Evolutionary conservation across 2,113 vertebrate species (phyloP), one percentile per base, ranked within the genome.

Genomic region (Cyprichromis sp.): DNA sequence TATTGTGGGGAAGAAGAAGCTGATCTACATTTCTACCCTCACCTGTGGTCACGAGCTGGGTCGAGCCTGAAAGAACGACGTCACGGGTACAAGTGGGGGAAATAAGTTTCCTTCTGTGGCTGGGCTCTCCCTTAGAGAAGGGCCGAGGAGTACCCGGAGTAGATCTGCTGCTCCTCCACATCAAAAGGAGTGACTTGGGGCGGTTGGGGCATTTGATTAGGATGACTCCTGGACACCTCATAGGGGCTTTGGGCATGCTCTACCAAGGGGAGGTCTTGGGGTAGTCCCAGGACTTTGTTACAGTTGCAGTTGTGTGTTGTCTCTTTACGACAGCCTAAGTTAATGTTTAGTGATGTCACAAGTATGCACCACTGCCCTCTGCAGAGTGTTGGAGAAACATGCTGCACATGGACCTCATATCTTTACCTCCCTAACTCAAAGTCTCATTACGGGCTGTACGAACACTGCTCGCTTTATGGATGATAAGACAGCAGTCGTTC

Each of bases 381-480:
- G 57, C 29, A 61, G 57, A 19, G 57, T 61, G 29, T 34, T 16
- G 29, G 16, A 1, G 57, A 61, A 61, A 34, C 29, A 34, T 61
- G 29, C 29, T 31, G 57, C 57, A 59, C 55, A 59, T 59, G 26
- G 57, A 61, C 1, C 57, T 61, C 16, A 7, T 61, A 19, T 34
- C 16, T 61, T 61, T 34, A 61, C 57, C 57, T 34, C 57, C 26
- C 14, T 0, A 0, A 10, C 8, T 61, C 8, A 61, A 61, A 0
- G 57, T 17, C 0, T 61, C 29, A 61, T 17, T 61, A 17, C 0
- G 1, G 14, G 14, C 8, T 31, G 52, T 53, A 53, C 0, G 26
- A 31, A 61, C 57, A 4, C 57, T 9, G 57, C 57, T 61, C 29
- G 0, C 57, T 17, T 61, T 14, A 61, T 17, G 57, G 17, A 31